phyloP scores from a whole-genome alignment of 2,797 vertebrate species.

The Melanotaenia parkinsoni region DNA sequence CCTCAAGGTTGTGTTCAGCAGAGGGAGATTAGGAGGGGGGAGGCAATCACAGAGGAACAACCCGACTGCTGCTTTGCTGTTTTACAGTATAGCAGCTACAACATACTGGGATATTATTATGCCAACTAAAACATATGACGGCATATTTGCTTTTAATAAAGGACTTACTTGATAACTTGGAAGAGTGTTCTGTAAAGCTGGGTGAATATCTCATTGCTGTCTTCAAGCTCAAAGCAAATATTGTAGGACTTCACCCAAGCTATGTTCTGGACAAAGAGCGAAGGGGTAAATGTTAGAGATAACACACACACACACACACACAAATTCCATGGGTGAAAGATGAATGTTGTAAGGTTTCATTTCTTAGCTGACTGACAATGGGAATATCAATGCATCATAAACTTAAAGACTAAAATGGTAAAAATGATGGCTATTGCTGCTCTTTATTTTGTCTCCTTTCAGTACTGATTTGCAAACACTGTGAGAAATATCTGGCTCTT shows the following conservation, averaged over 20 bases:
- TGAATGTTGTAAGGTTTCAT: not conserved
- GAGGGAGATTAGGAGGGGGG: slow-evolving; percentile 49
- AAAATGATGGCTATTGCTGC: not conserved
- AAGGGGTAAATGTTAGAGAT: not conserved
- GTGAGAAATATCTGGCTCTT: slow-evolving; percentile 1
- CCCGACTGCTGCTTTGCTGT: slow-evolving; percentile 16
- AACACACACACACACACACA: not conserved
- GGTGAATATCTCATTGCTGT: slow-evolving; percentile 99
- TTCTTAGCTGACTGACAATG: not conserved
- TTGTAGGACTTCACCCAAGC: slow-evolving; percentile 99
- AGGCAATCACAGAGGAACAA: slow-evolving; percentile 47
- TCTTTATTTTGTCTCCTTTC: not conserved
- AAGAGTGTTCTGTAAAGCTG: slow-evolving; percentile 97
- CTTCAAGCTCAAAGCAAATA: slow-evolving; percentile 98
- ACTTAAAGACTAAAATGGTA: not conserved
- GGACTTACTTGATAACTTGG: slow-evolving; percentile 98
- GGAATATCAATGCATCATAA: not conserved
- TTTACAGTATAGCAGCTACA: slow-evolving; percentile 33
- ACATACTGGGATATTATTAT: slow-evolving; percentile 11
- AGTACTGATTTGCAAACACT: not conserved
- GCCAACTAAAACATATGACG: not conserved
- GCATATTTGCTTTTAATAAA: not conserved
- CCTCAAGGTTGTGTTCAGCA: slow-evolving; percentile 73
- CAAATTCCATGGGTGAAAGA: not conserved
- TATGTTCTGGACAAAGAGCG: slow-evolving; percentile 87